Base-by-base conservation (phyloP, 2,113 vertebrate genomes). In the Pyxicephalus adspersus region DNA sequence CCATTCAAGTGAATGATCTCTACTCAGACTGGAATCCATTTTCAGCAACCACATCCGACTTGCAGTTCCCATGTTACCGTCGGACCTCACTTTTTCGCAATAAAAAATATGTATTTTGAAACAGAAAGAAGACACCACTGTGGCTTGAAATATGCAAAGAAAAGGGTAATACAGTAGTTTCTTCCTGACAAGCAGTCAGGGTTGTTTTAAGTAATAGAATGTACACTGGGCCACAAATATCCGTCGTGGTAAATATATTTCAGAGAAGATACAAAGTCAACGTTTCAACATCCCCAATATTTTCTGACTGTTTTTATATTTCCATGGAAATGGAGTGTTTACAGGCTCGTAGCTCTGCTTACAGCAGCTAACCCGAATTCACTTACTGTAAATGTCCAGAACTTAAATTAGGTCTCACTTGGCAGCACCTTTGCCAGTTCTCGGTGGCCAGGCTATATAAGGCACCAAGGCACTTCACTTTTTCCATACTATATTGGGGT, bases 221-320 rank as follows among this genome's bases (percentile, higher is more conserved):
- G 23, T 16, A 57, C 77, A 18, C 5, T 20, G 45, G 25, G 77
- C 65, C 76, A 67, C 76, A 61, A 63, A 63, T 50, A 45, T 60
- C 50, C 34, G 18, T 6, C 18, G 60, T 31, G 50, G 60, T 74
- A 65, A 81, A 52, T 25, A 57, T 65, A 26, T 65, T 81, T 57
- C 19, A 57, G 16, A 38, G 79, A 64, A 64, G 68, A 73, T 55
- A 18, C 29, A 17, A 52, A 52, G 54, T 50, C 54, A 71, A 63
- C n/a, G 52, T 74, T 64, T 64, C 25, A 54, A 57, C 60, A 52
- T 64, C 26, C 60, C 60, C 50, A 65, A 74, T 74, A 74, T 81
- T 73, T 81, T 57, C n/a, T 3, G 18, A 55, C 13, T 64, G 68
- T 55, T 23, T 81, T 54, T 29, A 26, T 7, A 65, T 81, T 22